phyloP scores from a whole-genome alignment of 2,113 vertebrate genomes.

The Aegotheles bennettii region DNA sequence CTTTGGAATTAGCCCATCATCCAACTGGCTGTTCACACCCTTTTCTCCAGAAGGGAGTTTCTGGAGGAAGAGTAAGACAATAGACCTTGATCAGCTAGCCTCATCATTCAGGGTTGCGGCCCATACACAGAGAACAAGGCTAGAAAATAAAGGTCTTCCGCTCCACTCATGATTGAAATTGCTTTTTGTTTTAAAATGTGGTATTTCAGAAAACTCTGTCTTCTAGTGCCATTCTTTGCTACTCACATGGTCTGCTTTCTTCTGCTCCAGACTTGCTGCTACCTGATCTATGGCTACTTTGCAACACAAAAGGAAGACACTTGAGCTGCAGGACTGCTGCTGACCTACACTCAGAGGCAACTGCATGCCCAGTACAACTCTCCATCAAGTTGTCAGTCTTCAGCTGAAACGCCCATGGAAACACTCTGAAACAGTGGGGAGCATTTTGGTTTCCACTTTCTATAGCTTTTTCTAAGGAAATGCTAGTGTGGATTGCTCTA shows the following conservation, averaged over 20 bases:
- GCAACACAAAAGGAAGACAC: neutral
- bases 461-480: neutral
- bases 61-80: neutral
- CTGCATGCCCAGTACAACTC: neutral
- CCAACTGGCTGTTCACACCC: neutral
- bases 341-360: neutral
- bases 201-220: neutral
- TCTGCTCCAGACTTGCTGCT: neutral
- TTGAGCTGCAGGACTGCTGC: neutral
- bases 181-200: neutral
- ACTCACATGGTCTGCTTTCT: neutral
- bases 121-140: neutral
- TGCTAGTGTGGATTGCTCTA: neutral
- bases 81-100: neutral
- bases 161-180: neutral
- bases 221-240: neutral
- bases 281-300: neutral
- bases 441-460: neutral
- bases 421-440: neutral
- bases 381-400: neutral
- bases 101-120: neutral
- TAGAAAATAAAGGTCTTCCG: neutral
- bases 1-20: neutral
- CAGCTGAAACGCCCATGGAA: neutral
- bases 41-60: neutral